Base-by-base conservation (phyloP, 35 echinoderm and acorn worm genomes). In the Strongylocentrotus purpuratus region DNA sequence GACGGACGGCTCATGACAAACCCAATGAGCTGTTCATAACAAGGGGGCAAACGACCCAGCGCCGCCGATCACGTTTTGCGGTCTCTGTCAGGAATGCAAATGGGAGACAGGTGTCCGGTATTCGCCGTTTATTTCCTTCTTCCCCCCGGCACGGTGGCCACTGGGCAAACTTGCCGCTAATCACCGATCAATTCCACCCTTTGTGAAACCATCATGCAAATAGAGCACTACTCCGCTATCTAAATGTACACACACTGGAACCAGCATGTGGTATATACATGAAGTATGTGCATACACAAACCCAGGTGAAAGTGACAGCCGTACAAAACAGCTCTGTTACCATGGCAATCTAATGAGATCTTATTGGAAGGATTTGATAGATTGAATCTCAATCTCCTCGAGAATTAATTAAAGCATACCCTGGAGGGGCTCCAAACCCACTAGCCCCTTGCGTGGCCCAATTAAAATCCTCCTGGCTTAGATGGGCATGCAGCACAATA, bases 121-220 rank as follows among this genome's bases (percentile, higher is more conserved):
- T 78, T 78, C n/a, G 65, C 65, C 22, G 20, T 78, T 28, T 78
- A n/a, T 78, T 78, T n/a, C 65, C 65, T 14, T 17, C 65, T 78
- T 78, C 20, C 8, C 65, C 65, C 5, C 5, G 25, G 25, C 28
- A 7, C 20, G 28, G 65, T 22, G 1, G 65, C 25, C 65, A 28
- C 20, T 78, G 20, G 65, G 65, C 65, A 78, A 78, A 78, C 65
- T 78, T 78, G 65, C 65, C 22, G 65, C 65, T 78, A 78, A 78
- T 78, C 65, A 78, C 65, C 65, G 65, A 78, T 78, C 65, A 78
- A 78, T 78, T 78, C n/a, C n/a, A 6, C 22, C 8, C 65, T 78
- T 78, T 78, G 65, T 78, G 65, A 78, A 78, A 78, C 65, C 65
- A 78, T 78, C 65, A 78, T 78, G 65, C 65, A 78, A 78, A 78